Percentiles rank a stretch among this genome's conserved stretches.
phyloP scores from a whole-genome alignment of 2,797 vertebrate species.

The Bovichtus variegatus region DNA sequence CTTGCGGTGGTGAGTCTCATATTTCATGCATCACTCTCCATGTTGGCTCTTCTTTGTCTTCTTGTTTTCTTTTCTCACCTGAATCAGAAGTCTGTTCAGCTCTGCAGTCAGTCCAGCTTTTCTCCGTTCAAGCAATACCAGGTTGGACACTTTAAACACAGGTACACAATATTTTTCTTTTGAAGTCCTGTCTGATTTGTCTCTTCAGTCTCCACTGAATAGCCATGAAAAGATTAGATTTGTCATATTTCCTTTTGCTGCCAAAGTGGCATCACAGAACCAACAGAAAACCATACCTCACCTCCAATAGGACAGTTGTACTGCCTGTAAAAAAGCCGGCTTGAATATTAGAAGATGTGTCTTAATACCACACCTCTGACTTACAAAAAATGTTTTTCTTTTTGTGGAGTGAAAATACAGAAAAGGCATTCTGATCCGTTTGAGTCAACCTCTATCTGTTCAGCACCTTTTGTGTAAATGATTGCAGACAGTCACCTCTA shows the following conservation, averaged over 20 bases:
- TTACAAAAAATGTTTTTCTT: not conserved
- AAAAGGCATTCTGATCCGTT: not conserved
- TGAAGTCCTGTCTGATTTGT: constrained; percentile 20
- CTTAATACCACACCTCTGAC: not conserved
- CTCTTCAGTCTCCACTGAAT: not conserved
- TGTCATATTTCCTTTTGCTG: constrained; percentile 9
- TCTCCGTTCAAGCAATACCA: constrained; percentile 32
- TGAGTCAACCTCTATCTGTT: not conserved
- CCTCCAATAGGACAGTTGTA: not conserved
- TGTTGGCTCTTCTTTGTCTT: constrained; percentile 25
- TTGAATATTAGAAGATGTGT: not conserved
- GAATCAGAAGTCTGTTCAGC: constrained; percentile 29
- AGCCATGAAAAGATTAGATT: constrained; percentile 26
- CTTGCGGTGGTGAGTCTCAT: constrained; percentile 28
- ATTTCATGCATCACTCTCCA: constrained; percentile 52
- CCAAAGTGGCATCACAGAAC: not conserved
- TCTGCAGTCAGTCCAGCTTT: constrained; percentile 36
- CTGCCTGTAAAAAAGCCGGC: not conserved
- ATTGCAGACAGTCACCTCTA: constrained; percentile 26
- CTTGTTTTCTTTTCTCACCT: constrained; percentile 38
- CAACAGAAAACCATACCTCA: not conserved
- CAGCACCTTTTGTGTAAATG: not conserved
- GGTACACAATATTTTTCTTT: not conserved
- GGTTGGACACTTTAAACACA: not conserved
- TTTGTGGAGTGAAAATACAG: not conserved